phyloP scores from a whole-genome alignment of 2,113 vertebrate species.

The Pluvianellus socialis region DNA sequence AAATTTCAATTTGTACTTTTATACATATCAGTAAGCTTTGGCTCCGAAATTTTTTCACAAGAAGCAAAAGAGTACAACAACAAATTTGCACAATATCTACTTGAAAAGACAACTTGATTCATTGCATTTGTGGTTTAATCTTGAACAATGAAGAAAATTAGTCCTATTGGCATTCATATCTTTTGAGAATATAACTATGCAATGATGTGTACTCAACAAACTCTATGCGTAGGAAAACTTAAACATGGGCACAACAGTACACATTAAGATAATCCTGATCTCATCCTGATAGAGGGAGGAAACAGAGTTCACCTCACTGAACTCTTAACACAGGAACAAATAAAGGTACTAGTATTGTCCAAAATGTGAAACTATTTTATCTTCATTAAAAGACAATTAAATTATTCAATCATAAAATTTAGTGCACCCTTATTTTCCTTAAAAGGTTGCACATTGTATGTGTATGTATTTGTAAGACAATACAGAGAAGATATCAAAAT shows the following conservation, averaged over 20 bases:
- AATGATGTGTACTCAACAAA: background rate
- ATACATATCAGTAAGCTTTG: background rate
- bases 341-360: background rate
- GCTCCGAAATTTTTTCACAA: background rate
- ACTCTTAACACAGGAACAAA: background rate
- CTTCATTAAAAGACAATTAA: background rate
- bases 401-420: background rate
- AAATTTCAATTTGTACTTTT: background rate
- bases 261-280: background rate
- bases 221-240: background rate
- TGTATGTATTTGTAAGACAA: background rate
- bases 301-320: background rate
- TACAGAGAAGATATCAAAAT: background rate
- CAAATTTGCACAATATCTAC: background rate
- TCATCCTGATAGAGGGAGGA: background rate
- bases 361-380: background rate
- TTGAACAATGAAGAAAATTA: background rate
- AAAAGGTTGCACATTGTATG: background rate
- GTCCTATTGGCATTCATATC: background rate
- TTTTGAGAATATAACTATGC: background rate
- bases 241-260: background rate
- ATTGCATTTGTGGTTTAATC: background rate
- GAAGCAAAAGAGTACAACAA: background rate
- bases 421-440: background rate
- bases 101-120: background rate